These are phyloP conservation scores for Peromyscus eremicus DNA, from an alignment of 2,797 vertebrate species.

Conservation along the genomic window DNA sequence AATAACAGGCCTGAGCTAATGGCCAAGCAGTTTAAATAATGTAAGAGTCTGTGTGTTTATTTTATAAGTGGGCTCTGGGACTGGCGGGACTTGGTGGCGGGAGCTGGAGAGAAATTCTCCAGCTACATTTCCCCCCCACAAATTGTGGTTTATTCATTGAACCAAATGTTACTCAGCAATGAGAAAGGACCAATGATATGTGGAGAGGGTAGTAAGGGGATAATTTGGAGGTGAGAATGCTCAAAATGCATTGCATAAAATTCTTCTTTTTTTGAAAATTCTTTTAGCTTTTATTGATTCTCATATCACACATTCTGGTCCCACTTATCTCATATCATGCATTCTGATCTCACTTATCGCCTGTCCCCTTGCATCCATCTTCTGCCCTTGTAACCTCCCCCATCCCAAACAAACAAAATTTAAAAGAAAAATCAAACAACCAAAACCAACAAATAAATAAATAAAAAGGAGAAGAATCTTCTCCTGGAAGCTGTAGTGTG, in stretches of 20 bases:
- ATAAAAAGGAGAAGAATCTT: neutral
- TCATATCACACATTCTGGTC: neutral
- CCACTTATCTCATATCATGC: neutral
- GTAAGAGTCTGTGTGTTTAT: too few relatives aligned
- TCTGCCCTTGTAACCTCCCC: neutral
- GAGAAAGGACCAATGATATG: neutral
- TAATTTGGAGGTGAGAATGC: neutral
- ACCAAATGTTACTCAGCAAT: neutral
- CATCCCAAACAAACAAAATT: neutral
- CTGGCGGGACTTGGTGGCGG: too few relatives aligned
- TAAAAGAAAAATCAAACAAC: neutral
- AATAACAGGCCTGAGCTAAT: too few relatives aligned
- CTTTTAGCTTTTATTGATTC: neutral
- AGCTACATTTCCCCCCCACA: too few relatives aligned
- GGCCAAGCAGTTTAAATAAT: too few relatives aligned
- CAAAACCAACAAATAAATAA: neutral
- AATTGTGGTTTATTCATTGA: conserved; percentile 6
- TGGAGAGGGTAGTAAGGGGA: neutral
- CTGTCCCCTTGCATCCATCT: neutral
- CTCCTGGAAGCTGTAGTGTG: fast-evolving
- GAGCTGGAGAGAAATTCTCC: too few relatives aligned
- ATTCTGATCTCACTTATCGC: neutral
- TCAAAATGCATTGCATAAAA: neutral
- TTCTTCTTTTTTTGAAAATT: neutral
- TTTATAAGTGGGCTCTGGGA: too few relatives aligned